phyloP scores from a whole-genome alignment of 2,888 invertebrate species.

The Galerucella pusilla region DNA sequence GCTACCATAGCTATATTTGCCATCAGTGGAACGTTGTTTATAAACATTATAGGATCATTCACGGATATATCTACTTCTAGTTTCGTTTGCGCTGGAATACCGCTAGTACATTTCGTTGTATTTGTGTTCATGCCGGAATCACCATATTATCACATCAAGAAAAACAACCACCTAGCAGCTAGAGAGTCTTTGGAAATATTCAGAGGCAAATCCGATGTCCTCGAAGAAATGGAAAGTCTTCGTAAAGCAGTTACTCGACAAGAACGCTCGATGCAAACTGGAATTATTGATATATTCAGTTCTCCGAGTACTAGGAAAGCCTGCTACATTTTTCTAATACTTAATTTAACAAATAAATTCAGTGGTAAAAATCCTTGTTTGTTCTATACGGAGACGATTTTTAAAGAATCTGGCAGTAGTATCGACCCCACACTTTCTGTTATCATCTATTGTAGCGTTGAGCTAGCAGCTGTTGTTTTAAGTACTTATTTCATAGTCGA shows the following conservation, averaged over 20 bases:
- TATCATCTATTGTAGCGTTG: constrained; percentile 70
- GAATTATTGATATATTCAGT: constrained; percentile 67
- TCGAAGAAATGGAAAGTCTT: constrained; percentile 65
- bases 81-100: constrained; percentile 70
- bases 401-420: constrained; percentile 65
- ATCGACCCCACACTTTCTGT: constrained; percentile 69
- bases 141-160: constrained; percentile 67
- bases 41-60: constrained; percentile 72
- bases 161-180: constrained; percentile 65
- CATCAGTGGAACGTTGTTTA: constrained; percentile 69
- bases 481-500: constrained; percentile 69
- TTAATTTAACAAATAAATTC: constrained; percentile 73
- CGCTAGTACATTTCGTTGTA: constrained; percentile 69
- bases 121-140: constrained; percentile 77
- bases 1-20: constrained; percentile 70
- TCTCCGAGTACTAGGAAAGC: constrained; percentile 72
- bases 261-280: constrained; percentile 65
- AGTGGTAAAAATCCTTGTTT: constrained; percentile 74
- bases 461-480: constrained; percentile 68
- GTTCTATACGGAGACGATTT: constrained; percentile 73
- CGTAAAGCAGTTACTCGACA: constrained; percentile 60
- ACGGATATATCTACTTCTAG: constrained; percentile 69
- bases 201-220: constrained; percentile 67
- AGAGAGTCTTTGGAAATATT: constrained; percentile 69
- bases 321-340: constrained; percentile 70